A percentile compares a stretch with the other conserved stretches of the same genome.
These are phyloP conservation scores for Drosophila neutralis DNA, from an alignment of 2,888 invertebrate species.

Conservation along the genomic window DNA sequence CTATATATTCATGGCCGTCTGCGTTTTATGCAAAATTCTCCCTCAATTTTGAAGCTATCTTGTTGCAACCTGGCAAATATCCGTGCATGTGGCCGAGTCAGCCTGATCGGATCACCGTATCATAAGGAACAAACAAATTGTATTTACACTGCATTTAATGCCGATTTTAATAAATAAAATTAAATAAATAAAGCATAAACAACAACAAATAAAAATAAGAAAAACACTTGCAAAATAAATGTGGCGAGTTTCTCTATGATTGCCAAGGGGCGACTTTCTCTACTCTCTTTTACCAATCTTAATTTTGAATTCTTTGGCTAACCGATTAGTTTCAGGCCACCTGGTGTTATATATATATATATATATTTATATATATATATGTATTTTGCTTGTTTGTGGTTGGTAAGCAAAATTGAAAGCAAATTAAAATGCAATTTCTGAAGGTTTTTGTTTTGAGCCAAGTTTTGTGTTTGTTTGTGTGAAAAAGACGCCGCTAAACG, in stretches of 20 bases:
- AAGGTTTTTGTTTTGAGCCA: conserved; percentile 37
- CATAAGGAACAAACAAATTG: neutral
- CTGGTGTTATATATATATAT: conserved; percentile 11
- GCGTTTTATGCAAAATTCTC: neutral
- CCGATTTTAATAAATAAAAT: neutral
- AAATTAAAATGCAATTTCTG: conserved; percentile 75
- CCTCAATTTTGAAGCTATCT: neutral
- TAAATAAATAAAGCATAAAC: neutral
- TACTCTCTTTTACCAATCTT: neutral
- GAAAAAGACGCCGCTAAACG: conserved; percentile 44
- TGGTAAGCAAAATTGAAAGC: conserved; percentile 46
- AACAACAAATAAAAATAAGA: neutral
- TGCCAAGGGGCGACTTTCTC: neutral
- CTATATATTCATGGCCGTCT: neutral
- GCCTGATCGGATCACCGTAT: neutral
- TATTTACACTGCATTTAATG: too few species aligned
- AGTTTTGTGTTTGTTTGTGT: conserved; percentile 27
- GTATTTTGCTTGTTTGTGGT: conserved; percentile 3
- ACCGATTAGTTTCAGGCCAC: conserved; percentile 28
- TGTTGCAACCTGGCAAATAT: neutral
- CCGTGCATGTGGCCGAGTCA: neutral
- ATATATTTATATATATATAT: neutral
- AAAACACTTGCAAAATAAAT: neutral
- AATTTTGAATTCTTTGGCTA: neutral
- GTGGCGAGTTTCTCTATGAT: neutral